Conservation (phyloP, 2,797 vertebrate genomes). For the Catostomus latipinnis region DNA sequence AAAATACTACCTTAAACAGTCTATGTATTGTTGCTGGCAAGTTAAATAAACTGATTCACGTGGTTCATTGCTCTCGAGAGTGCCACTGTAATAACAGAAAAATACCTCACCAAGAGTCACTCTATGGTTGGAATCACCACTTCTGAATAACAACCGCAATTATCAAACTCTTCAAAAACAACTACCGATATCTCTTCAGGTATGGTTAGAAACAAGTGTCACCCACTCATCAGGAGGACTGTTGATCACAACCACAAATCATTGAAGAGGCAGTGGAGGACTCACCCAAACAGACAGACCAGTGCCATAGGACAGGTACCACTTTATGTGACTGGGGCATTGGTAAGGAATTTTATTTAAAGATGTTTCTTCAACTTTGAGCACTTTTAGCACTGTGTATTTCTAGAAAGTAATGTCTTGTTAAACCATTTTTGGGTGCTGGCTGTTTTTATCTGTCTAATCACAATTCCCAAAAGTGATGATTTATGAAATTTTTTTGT, state of each 20-base stretch:
- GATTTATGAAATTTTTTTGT: too few species aligned
- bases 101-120: slow-evolving; percentile 76
- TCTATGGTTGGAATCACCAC: slow-evolving; percentile 83
- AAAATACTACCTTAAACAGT: neutral
- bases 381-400: too few species aligned
- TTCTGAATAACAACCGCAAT: slow-evolving; percentile 92
- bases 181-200: slow-evolving; percentile 90
- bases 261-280: slow-evolving; percentile 80
- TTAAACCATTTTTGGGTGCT: too few species aligned
- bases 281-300: slow-evolving; percentile 58
- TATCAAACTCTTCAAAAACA: slow-evolving; percentile 94
- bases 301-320: slow-evolving; percentile 4
- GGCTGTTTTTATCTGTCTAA: too few species aligned
- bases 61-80: slow-evolving; percentile 12
- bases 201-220: slow-evolving; percentile 85
- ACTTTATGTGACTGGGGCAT: neutral
- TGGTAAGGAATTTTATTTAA: neutral
- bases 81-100: slow-evolving; percentile 51
- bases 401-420: too few species aligned
- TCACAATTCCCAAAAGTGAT: too few species aligned
- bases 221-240: slow-evolving; percentile 92
- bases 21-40: slow-evolving; percentile 2
- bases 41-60: slow-evolving; percentile 35
- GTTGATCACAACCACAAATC: slow-evolving; percentile 82
- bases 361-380: too few species aligned